A percentile compares a stretch with the other conserved stretches of the same genome.
These are phyloP conservation scores for Tromatobia lineatoria DNA, from an alignment of 2,888 invertebrate species.

Conservation along the genomic window DNA sequence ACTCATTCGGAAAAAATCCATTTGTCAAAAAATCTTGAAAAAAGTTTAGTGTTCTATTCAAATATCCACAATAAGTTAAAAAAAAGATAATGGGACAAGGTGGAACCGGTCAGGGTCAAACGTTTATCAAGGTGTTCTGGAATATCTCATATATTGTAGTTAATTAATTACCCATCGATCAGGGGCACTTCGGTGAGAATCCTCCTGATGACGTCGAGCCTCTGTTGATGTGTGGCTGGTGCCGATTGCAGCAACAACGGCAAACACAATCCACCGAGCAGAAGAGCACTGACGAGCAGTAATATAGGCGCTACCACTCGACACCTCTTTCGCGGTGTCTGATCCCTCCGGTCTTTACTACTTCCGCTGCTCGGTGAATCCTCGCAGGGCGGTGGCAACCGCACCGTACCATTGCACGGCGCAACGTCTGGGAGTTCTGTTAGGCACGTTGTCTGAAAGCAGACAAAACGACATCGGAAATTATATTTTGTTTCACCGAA, in stretches of 20 bases:
- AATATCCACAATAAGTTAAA: too few relatives aligned
- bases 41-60: too few relatives aligned
- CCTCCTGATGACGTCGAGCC: slow-evolving; percentile 89
- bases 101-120: too few relatives aligned
- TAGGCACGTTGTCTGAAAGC: slow-evolving; percentile 85
- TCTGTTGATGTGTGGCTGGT: slow-evolving; percentile 87
- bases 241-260: slow-evolving; percentile 84
- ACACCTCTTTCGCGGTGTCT: slow-evolving; percentile 80
- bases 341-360: slow-evolving; percentile 83
- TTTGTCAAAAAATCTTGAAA: too few relatives aligned
- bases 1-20: too few relatives aligned
- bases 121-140: too few relatives aligned
- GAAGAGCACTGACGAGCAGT: slow-evolving; percentile 81
- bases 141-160: neutral
- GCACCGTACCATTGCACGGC: slow-evolving; percentile 84
- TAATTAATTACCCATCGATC: slow-evolving; percentile 89
- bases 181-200: slow-evolving; percentile 90
- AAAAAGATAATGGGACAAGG: neutral
- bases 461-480: slow-evolving; percentile 49
- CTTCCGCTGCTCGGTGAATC: slow-evolving; percentile 84
- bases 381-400: slow-evolving; percentile 83
- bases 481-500: neutral
- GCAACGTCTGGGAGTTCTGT: slow-evolving; percentile 86
- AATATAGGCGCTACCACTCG: slow-evolving; percentile 83
- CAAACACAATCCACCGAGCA: slow-evolving; percentile 84